A percentile compares a stretch with the other conserved stretches of the same genome.
These are phyloP conservation scores for Limnephilus marmoratus DNA, from an alignment of 2,888 invertebrate genomes.

Conservation along the genomic window DNA sequence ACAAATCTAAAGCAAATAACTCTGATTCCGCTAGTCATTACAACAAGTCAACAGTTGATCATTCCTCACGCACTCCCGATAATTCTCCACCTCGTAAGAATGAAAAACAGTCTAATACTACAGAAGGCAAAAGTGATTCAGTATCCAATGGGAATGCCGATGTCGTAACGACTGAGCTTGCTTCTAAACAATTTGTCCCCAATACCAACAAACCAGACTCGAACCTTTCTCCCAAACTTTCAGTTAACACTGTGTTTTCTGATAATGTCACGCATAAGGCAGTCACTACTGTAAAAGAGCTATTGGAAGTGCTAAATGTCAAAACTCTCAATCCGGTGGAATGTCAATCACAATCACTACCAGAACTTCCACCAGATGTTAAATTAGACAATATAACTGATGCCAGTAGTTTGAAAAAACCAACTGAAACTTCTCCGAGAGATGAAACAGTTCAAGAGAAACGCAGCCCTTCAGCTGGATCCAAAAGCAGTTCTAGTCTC, in stretches of 20 bases:
- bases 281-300: neutral
- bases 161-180: neutral
- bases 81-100: conserved; percentile 61
- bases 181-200: neutral
- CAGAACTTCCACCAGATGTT: conserved; percentile 24
- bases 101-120: conserved; percentile 26
- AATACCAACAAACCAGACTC: neutral
- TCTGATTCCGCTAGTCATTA: conserved; percentile 49
- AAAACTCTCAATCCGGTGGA: neutral
- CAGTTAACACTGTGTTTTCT: neutral
- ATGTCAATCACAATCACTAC: conserved; percentile 25
- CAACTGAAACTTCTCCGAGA: conserved; percentile 4
- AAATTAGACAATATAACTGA: neutral
- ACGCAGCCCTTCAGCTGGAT: conserved; percentile 63
- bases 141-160: conserved; percentile 28
- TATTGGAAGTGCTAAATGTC: neutral
- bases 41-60: conserved; percentile 47
- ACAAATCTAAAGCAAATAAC: conserved; percentile 49
- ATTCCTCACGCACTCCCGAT: conserved; percentile 62
- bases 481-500: conserved; percentile 77
- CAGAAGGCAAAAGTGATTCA: neutral
- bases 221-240: neutral
- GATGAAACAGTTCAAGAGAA: conserved; percentile 54
- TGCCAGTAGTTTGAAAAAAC: neutral
- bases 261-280: conserved; percentile 20